Conservation (phyloP, 2,113 vertebrate species). For the Bolborhynchus lineola region DNA sequence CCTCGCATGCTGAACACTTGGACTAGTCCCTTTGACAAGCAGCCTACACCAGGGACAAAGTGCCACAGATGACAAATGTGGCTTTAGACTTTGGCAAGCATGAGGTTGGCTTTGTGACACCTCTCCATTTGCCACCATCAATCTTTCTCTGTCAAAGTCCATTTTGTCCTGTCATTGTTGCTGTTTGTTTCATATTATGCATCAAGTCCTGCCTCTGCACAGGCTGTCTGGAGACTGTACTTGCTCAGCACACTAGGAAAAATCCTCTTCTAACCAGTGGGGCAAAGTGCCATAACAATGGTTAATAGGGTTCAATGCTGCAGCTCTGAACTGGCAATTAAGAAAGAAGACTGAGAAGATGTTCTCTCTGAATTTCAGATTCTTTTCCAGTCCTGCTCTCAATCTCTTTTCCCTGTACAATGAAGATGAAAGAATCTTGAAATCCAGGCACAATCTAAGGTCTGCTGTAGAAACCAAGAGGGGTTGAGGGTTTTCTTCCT, state of each 20-base stretch:
- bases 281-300: background rate
- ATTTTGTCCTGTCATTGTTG: constrained; percentile 23
- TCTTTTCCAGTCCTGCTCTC: background rate
- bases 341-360: background rate
- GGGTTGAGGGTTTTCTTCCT: background rate
- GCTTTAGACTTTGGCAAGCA: constrained; percentile 19
- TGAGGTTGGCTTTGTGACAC: constrained; percentile 44
- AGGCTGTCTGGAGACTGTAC: background rate
- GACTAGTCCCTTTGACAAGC: constrained; percentile 51
- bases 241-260: background rate
- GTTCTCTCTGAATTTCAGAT: background rate
- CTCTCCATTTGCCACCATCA: constrained; percentile 45
- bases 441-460: background rate
- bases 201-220: background rate
- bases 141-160: constrained; percentile 50
- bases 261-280: background rate
- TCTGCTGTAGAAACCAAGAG: background rate
- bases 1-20: constrained; percentile 15
- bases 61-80: constrained; percentile 65
- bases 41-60: constrained; percentile 4
- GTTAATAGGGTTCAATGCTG: background rate
- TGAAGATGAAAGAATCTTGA: background rate
- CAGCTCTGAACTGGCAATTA: background rate
- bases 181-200: background rate
- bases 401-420: background rate